Conservation (phyloP, 2,888 invertebrate genomes). For the Elmis aenea region DNA sequence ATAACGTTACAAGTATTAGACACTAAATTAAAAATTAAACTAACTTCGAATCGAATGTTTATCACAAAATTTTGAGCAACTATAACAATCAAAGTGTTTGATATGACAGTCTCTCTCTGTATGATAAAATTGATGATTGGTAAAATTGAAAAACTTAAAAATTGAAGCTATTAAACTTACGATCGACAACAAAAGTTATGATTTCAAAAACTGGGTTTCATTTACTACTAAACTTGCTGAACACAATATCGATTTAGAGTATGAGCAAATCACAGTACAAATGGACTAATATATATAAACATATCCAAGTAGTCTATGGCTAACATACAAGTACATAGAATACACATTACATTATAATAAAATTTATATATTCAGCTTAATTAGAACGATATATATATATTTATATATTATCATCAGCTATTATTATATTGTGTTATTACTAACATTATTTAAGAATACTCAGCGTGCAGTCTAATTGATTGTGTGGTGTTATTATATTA, state of each 20-base stretch:
- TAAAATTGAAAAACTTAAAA: too few relatives aligned
- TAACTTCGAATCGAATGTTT: too few relatives aligned
- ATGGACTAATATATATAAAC: slow-evolving; percentile 43
- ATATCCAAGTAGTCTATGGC: slow-evolving; percentile 42
- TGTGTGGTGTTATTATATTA: slow-evolving; percentile 45
- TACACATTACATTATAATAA: slow-evolving; percentile 39
- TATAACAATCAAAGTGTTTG: too few relatives aligned
- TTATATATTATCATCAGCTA: slow-evolving; percentile 43
- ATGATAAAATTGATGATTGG: too few relatives aligned
- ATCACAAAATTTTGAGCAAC: too few relatives aligned
- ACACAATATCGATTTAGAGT: slow-evolving; percentile 10
- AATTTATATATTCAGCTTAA: slow-evolving; percentile 34
- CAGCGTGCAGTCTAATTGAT: slow-evolving; percentile 51
- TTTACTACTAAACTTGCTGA: background rate
- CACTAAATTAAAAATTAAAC: too few relatives aligned
- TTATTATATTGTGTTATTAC: slow-evolving; percentile 42
- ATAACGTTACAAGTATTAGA: too few relatives aligned
- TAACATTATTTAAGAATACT: slow-evolving; percentile 48
- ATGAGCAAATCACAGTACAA: slow-evolving; percentile 41
- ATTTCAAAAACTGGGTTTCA: background rate
- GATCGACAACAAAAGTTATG: too few relatives aligned
- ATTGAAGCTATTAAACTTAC: too few relatives aligned
- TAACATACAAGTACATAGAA: slow-evolving; percentile 46
- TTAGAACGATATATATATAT: slow-evolving; percentile 43
- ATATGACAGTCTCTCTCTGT: too few relatives aligned